These are phyloP conservation scores for Morone saxatilis DNA, from an alignment of 2,113 vertebrate species.

Conservation along the genomic window DNA sequence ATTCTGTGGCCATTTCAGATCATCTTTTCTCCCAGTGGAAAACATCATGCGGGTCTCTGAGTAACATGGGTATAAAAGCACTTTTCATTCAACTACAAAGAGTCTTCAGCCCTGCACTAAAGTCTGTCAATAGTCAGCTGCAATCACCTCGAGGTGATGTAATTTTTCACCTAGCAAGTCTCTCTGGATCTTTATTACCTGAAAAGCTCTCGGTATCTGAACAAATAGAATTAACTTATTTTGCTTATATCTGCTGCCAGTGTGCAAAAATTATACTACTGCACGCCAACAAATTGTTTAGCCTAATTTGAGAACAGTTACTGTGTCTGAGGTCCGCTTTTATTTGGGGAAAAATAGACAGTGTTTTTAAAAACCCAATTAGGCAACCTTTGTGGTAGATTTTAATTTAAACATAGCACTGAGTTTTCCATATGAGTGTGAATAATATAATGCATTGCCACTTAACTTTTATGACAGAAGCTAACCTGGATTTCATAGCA, in stretches of 20 bases:
- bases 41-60: conserved; percentile 39
- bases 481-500: conserved; percentile 15
- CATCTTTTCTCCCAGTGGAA: conserved; percentile 36
- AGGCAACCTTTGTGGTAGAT: conserved; percentile 55
- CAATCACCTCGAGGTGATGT: conserved; percentile 38
- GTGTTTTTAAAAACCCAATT: conserved; percentile 60
- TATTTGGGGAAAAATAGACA: conserved; percentile 63
- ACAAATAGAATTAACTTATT: conserved; percentile 21
- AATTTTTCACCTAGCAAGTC: conserved; percentile 29
- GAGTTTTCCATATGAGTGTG: conserved; percentile 51
- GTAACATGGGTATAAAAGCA: conserved; percentile 31
- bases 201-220: neutral
- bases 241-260: conserved; percentile 34
- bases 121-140: conserved; percentile 36
- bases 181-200: conserved; percentile 35
- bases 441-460: neutral
- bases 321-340: conserved; percentile 67
- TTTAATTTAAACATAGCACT: conserved; percentile 31
- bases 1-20: conserved; percentile 33
- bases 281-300: conserved; percentile 52
- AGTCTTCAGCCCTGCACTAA: conserved; percentile 9
- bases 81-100: conserved; percentile 36
- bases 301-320: conserved; percentile 57
- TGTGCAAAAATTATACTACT: conserved; percentile 8
- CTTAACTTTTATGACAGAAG: conserved; percentile 3